Percentiles rank a stretch among this genome's conserved stretches.
Conservation (phyloP, 2,888 invertebrate genomes). For the Syritta pipiens region DNA sequence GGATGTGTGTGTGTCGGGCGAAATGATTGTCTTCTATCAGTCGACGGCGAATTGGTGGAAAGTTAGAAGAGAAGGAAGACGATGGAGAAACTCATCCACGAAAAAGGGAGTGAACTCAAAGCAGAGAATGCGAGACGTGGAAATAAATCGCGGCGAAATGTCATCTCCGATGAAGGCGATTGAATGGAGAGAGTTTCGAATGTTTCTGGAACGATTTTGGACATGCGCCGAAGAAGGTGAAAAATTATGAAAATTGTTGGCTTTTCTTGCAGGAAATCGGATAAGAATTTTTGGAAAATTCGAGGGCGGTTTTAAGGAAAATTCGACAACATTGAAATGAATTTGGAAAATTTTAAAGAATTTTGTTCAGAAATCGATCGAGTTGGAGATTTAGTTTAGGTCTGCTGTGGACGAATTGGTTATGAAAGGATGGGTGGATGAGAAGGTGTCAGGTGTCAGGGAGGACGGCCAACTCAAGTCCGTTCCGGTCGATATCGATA, state of each 20-base stretch:
- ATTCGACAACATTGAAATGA: no score
- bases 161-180: background rate
- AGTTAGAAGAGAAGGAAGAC: background rate
- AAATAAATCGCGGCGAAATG: background rate
- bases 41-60: background rate
- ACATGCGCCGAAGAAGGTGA: conserved; percentile 35
- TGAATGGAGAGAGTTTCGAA: conserved; percentile 42
- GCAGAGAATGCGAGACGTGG: background rate
- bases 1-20: background rate
- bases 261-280: background rate
- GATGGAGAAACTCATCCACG: conserved; percentile 28
- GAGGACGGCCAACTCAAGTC: no score
- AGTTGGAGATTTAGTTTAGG: background rate
- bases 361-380: background rate
- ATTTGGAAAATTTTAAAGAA: no score
- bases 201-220: conserved; percentile 21
- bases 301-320: conserved; percentile 6
- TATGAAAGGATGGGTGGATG: no score
- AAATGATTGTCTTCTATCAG: background rate
- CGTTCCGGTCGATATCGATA: no score
- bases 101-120: background rate
- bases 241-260: background rate
- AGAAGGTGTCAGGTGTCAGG: no score
- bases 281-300: no score
- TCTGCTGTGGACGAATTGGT: no score